Base-by-base conservation (phyloP, 2,113 vertebrate genomes). In the Pelmatolapia mariae region DNA sequence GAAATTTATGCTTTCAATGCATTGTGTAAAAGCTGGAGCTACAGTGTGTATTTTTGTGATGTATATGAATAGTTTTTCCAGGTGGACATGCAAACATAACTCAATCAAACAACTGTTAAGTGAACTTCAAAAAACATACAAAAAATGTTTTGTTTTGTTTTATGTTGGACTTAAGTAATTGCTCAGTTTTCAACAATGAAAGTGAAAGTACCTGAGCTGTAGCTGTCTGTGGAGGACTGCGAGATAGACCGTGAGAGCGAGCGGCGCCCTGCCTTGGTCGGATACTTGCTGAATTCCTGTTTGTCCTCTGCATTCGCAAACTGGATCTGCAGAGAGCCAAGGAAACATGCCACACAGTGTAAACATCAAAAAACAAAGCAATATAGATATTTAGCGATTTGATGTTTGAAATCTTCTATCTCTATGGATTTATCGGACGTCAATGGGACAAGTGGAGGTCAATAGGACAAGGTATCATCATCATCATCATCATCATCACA, bases 211-310 rank as follows among this genome's bases (percentile, higher is more conserved):
- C 99, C 98, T 18, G 98, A 99, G 96, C 98, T 99, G 96, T 99
- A 99, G 97, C 99, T 99, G 96, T 99, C 99, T 0, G 98, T 99
- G 92, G 99, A 99, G 19, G 99, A 99, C 95, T 99, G 99, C 0
- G 99, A 99, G 95, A 99, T 99, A 89, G 99, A 99, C 18, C 99
- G 97, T 36, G 99, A 99, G 38, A 99, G 95, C 63, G 99, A 99
- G 19, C 98, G 97, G 0, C 98, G 98, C 43, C 98, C 99, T 0
- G 98, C 98, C 95, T 99, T 99, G 63, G 98, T 99, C 0, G 98
- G 99, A 89, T 97, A 99, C 92, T 98, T 99, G 96, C 96, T 98
- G 96, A 99, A 99, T 82, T 99, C 99, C 92, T 99, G 99, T 96
- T 99, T 99, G 94, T 99, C 98, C 97, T 99, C 98, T 8, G 95